Base-by-base conservation (phyloP, 37 sponge, comb jelly and placozoan genomes). In the Axinella damicornis region DNA sequence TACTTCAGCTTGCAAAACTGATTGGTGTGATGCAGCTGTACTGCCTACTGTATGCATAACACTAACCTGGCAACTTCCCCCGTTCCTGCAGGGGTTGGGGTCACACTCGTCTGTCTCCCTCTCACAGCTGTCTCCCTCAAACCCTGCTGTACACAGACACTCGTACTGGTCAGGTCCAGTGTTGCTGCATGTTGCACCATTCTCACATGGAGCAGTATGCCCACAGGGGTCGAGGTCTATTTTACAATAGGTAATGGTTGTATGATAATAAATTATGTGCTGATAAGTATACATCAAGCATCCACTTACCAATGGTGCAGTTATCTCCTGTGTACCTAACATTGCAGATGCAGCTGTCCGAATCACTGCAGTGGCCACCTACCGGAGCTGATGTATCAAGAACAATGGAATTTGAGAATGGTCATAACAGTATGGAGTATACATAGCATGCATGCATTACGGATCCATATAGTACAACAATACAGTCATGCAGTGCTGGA, bases 141-240 rank as follows among this genome's bases (percentile, higher is more conserved):
- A 87, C 27, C 88, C 88, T 57, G 34, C 68, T 27, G 67, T 5
- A 71, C 88, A 87, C 17, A n/a, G 34, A 63, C 88, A 87, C 11
- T 71, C 72, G 69, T 59, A 87, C 28, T 73, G 28, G 34, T 64
- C 65, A n/a, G 68, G 61, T 33, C 77, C 78, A 58, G 57, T 69
- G 32, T 85, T 63, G 18, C 30, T 69, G 56, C 86, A 85, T 21
- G 57, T 77, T 27, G 78, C 86, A 28, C 53, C 53, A 69, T 85
- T 85, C 16, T 22, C 21, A 40, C 86, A 85, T 0, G 86, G 86
- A 15, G 68, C 0, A 0, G 21, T 37, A 32, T 57, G 64, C 46
- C 53, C 27, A 54, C 84, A 83, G 9, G 36, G 76, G 35, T 73
- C 25, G 2, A 83, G 76, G 41, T 83, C 84, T 83, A 36, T 2